Percentiles rank a stretch among this genome's conserved stretches.
Conservation (phyloP, 2,113 vertebrate species). For the Pelusios castaneus region DNA sequence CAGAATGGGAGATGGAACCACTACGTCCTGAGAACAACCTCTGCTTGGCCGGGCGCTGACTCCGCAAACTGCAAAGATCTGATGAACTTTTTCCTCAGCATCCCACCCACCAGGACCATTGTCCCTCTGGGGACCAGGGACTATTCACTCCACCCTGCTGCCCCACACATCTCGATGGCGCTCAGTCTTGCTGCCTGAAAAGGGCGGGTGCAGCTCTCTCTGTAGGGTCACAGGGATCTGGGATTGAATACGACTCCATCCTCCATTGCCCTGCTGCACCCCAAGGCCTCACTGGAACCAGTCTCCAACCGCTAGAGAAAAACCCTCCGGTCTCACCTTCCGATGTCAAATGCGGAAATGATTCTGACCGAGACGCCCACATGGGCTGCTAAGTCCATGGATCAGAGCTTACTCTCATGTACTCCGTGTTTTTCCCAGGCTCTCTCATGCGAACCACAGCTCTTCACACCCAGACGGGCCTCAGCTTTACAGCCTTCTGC, state of each 20-base stretch:
- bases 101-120: no score
- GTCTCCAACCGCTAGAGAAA: not conserved
- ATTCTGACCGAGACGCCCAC: accelerated
- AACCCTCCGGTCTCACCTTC: not conserved
- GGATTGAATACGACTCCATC: not conserved
- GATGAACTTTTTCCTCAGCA: no score
- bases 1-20: not conserved
- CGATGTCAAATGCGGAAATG: not conserved
- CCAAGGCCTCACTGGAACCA: not conserved
- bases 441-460: not conserved
- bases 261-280: not conserved
- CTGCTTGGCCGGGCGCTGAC: not conserved
- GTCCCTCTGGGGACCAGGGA: not conserved
- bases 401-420: not conserved
- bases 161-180: not conserved
- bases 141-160: not conserved
- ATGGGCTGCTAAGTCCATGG: not conserved
- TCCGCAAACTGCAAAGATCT: not conserved
- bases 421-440: slow-evolving; percentile 16
- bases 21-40: not conserved
- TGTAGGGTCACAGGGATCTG: not conserved
- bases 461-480: not conserved
- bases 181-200: not conserved
- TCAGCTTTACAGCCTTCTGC: not conserved
- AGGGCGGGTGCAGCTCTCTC: not conserved